A percentile compares a stretch with the other conserved stretches of the same genome.
phyloP scores from a whole-genome alignment of 2,797 vertebrate genomes.

The Crocodylus rhombifer region DNA sequence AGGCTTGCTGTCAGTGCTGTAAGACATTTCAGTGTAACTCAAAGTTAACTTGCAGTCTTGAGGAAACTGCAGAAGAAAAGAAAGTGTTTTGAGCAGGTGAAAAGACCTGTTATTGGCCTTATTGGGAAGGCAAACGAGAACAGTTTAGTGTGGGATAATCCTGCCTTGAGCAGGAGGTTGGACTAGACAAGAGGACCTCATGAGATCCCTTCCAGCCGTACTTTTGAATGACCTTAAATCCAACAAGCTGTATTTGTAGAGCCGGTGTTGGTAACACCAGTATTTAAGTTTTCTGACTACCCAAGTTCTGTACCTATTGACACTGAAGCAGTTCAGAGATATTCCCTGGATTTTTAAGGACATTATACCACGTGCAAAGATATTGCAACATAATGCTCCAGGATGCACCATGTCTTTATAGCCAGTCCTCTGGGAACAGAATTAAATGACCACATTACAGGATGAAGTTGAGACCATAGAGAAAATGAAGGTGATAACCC shows the following conservation, averaged over 20 bases:
- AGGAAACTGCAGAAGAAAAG: not conserved
- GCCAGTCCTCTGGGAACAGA: not conserved
- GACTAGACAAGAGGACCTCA: no score
- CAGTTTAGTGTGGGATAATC: no score
- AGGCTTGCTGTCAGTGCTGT: not conserved
- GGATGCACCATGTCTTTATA: not conserved
- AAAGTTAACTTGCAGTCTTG: not conserved
- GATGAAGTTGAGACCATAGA: not conserved
- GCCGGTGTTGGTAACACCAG: not conserved
- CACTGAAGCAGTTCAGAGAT: not conserved
- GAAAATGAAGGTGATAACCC: not conserved
- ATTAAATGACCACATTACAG: not conserved
- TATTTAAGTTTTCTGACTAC: not conserved
- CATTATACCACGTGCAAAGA: not conserved
- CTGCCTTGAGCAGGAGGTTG: no score
- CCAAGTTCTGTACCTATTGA: not conserved
- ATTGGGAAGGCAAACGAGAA: not conserved
- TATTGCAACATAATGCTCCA: not conserved
- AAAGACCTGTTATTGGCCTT: not conserved
- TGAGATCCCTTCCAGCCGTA: no score
- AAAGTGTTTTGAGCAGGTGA: not conserved
- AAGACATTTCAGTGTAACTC: not conserved
- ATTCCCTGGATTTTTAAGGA: not conserved
- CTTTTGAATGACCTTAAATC: not conserved
- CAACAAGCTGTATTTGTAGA: not conserved